Conservation (phyloP, 2,888 invertebrate genomes). For the Heteromyza rotundicornis region DNA sequence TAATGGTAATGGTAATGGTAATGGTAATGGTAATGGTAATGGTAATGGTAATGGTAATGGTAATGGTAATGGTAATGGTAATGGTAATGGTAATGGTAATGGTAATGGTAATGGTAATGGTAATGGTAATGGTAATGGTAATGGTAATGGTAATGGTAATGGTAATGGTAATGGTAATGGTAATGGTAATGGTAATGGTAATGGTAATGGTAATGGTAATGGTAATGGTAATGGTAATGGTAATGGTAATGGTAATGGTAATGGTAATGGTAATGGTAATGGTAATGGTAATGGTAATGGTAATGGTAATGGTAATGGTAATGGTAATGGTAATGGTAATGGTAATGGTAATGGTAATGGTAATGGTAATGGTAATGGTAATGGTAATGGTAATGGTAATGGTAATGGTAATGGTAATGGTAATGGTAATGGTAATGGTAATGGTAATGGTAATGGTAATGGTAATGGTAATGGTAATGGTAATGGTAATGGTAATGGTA, state of each 20-base stretch:
- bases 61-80: conserved; percentile 6
- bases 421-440: no score
- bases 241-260: conserved; percentile 6
- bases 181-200: conserved; percentile 6
- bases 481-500: conserved; percentile 6
- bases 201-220: conserved; percentile 6
- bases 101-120: conserved; percentile 6
- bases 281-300: conserved; percentile 6
- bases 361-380: conserved; percentile 6
- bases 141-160: conserved; percentile 4
- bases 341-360: conserved; percentile 6
- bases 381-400: conserved; percentile 6
- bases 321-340: conserved; percentile 4
- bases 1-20: conserved; percentile 6
- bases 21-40: conserved; percentile 6
- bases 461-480: conserved; percentile 6
- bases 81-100: conserved; percentile 6
- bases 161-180: conserved; percentile 6
- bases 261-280: conserved; percentile 6
- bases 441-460: conserved; percentile 2
- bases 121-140: conserved; percentile 6
- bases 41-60: conserved; percentile 5
- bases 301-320: conserved; percentile 6
- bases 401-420: conserved; percentile 5
- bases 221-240: conserved; percentile 5